phyloP scores from a whole-genome alignment of 1,140 invertebrate genomes.

The Fopius arisanus region DNA sequence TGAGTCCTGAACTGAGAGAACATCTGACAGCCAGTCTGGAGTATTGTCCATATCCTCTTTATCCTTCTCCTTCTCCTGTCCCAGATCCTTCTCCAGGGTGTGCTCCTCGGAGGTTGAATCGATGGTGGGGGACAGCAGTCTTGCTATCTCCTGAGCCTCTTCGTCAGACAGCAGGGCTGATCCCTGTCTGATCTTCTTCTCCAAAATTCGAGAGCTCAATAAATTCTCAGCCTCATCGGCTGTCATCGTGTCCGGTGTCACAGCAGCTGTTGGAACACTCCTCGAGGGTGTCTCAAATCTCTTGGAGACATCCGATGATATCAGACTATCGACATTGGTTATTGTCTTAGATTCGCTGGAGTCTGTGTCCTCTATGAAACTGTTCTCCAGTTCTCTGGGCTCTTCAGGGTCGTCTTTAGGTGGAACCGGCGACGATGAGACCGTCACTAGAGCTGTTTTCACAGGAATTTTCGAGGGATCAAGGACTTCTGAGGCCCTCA shows the following conservation, averaged over 20 bases:
- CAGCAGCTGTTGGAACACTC: conserved; percentile 38
- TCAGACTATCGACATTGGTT: conserved; percentile 42
- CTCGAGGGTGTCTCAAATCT: conserved; percentile 42
- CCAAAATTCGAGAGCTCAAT: conserved; percentile 82
- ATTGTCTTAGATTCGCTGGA: conserved; percentile 51
- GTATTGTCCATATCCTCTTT: conserved; percentile 65
- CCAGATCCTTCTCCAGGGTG: conserved; percentile 48
- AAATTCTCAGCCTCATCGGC: conserved; percentile 85
- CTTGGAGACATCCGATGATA: conserved; percentile 40
- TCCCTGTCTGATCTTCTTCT: conserved; percentile 81
- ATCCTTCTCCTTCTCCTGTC: conserved; percentile 57
- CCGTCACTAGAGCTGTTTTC: conserved; percentile 15
- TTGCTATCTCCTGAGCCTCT: conserved; percentile 84
- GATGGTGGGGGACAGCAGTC: conserved; percentile 72
- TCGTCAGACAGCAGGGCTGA: conserved; percentile 79
- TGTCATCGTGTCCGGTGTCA: conserved; percentile 77
- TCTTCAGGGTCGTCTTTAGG: conserved; percentile 35
- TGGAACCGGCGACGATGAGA: conserved; percentile 26
- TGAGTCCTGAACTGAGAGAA: conserved; percentile 65
- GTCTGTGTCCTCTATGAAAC: conserved; percentile 50
- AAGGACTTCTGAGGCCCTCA: conserved; percentile 44
- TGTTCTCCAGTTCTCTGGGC: conserved; percentile 36
- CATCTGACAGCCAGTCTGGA: conserved; percentile 69
- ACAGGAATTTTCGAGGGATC: conserved; percentile 32
- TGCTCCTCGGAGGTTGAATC: conserved; percentile 35